Evolutionary conservation across 2,113 vertebrate species (phyloP).

Genomic region (Ictalurus punctatus): DNA sequence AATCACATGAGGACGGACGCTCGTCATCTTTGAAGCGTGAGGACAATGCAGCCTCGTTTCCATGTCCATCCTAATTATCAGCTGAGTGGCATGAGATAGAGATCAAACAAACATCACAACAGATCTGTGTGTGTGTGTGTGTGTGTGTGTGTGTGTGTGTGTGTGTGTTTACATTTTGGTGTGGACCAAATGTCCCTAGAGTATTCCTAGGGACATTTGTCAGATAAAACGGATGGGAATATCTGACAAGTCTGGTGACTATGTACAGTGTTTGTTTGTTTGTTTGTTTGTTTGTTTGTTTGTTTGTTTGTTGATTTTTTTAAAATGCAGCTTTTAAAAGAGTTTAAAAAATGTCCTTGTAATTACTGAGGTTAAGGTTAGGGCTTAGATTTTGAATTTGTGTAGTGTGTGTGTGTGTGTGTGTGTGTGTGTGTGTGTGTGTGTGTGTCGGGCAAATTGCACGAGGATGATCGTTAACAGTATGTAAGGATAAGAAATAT

Average conservation of each 20-base stretch:
- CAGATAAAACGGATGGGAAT: background rate
- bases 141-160: conserved; percentile 11
- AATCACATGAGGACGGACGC: background rate
- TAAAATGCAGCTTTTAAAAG: background rate
- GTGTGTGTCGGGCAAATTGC: background rate
- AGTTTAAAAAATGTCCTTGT: background rate
- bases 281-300: background rate
- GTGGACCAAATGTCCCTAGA: background rate
- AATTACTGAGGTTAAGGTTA: background rate
- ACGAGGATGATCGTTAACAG: background rate
- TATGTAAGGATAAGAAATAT: background rate
- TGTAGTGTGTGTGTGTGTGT: background rate
- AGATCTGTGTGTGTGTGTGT: background rate
- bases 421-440: conserved; percentile 1
- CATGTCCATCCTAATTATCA: conserved; percentile 12
- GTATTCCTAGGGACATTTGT: no score
- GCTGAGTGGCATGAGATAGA: background rate
- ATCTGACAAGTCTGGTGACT: background rate
- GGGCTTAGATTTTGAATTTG: background rate
- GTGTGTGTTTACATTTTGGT: background rate
- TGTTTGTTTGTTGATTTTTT: background rate
- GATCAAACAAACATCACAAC: conserved; percentile 3
- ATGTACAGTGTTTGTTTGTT: background rate
- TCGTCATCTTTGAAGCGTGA: background rate
- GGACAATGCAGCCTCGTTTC: conserved; percentile 35